These are phyloP conservation scores for Todiramphus chloris DNA, from an alignment of 2,113 vertebrate species.

Conservation along the genomic window DNA sequence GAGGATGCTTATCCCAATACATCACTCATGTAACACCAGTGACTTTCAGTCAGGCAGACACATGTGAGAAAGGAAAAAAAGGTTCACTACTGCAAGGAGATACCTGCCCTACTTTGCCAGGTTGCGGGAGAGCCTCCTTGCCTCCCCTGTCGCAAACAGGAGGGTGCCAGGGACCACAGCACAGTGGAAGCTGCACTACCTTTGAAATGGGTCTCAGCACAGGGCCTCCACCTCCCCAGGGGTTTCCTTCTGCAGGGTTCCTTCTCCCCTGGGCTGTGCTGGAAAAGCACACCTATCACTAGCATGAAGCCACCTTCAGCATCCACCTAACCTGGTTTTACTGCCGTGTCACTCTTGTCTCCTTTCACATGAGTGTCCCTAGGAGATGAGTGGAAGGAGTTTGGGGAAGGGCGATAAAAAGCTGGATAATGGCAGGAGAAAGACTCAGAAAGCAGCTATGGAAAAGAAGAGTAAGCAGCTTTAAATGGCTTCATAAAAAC, in stretches of 20 bases:
- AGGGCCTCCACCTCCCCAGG: background rate
- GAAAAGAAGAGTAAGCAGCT: conserved; percentile 17
- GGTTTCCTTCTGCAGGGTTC: background rate
- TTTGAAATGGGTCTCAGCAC: background rate
- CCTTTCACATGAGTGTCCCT: background rate
- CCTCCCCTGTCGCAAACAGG: background rate
- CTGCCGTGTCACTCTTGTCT: background rate
- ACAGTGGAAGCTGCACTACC: background rate
- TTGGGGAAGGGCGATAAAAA: background rate
- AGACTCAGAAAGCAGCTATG: background rate
- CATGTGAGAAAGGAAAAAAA: background rate
- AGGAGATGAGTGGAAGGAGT: background rate
- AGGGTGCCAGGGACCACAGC: background rate
- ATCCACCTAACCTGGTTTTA: background rate
- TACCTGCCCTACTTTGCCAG: background rate
- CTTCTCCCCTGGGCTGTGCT: background rate
- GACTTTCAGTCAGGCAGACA: background rate
- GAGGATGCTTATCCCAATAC: background rate
- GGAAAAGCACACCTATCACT: background rate
- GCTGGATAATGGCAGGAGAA: background rate
- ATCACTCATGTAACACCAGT: background rate
- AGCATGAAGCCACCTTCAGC: background rate
- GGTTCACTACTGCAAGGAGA: background rate
- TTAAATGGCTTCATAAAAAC: conserved; percentile 13
- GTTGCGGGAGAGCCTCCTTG: background rate